Evolutionary conservation across 2,888 invertebrate genomes (phyloP), one percentile per base, ranked within the genome.

Genomic region (Dynastes maya): DNA sequence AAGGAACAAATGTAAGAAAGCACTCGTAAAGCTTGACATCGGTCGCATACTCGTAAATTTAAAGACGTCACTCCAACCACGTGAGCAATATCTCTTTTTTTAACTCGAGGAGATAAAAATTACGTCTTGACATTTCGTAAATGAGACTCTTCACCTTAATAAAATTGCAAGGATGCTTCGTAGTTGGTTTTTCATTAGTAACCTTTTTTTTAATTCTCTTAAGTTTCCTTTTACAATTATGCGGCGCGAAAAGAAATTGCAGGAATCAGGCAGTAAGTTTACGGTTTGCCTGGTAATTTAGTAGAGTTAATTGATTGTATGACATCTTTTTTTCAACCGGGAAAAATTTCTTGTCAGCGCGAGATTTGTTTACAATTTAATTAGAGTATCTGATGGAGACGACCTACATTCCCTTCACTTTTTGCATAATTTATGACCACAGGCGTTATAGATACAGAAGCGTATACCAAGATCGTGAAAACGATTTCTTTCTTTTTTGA

Each of bases 301-400:
- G 9, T 74, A 29, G 27, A 72, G 58, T 49, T 61, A 74, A 74
- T 74, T 45, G 61, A 11, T 45, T 8, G 29, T 45, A 61, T 61
- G 27, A 27, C 16, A 27, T 63, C 32, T 72, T 74, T 40, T 72
- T 61, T 37, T 37, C 32, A 11, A 13, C 22, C 61, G 58, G 32
- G 22, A 16, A 11, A 61, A 72, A 72, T 40, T 58, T 37, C 29
- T 13, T 27, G 61, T 72, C 61, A 22, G 45, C 32, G 37, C 40
- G 22, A 58, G 55, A 72, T 72, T 72, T 72, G 72, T 53, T 72
- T 61, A 61, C 40, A 61, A 72, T 72, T 72, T 72, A 72, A 72
- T 72, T 72, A 72, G 61, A 27, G 40, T 53, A 58, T 58, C 55
- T 61, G 61, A 61, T 40, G 40, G 11, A 55, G 16, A 37, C 55